These are phyloP conservation scores for Sebastes minor DNA, from an alignment of 2,797 vertebrate genomes.

Conservation along the genomic window DNA sequence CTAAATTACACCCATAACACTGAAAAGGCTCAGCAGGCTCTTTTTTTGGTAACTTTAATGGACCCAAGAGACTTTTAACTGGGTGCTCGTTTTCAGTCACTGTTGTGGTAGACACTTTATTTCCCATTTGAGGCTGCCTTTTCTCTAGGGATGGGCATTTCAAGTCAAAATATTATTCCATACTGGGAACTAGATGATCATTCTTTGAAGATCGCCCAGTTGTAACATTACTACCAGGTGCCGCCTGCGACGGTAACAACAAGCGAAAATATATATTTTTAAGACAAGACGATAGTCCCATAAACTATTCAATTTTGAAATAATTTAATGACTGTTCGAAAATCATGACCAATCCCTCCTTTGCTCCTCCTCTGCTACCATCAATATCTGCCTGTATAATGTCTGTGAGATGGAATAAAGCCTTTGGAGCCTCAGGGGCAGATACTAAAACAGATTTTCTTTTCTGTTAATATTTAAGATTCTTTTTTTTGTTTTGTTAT, in stretches of 20 bases:
- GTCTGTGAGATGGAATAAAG: not conserved
- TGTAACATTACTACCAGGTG: too few species aligned
- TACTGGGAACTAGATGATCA: too few species aligned
- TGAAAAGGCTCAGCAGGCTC: not conserved
- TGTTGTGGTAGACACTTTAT: not conserved
- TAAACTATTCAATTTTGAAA: too few species aligned
- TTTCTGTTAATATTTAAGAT: not conserved
- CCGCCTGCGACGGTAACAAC: too few species aligned
- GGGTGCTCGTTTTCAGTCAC: not conserved
- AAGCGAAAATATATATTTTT: too few species aligned
- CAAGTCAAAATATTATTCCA: too few species aligned
- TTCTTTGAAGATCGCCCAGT: too few species aligned
- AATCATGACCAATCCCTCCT: not conserved
- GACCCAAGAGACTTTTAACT: not conserved
- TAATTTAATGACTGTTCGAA: too few species aligned
- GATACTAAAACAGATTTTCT: too few species aligned
- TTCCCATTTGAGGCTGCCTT: not conserved
- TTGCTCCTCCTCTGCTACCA: not conserved
- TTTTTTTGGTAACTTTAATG: not conserved
- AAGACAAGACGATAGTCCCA: too few species aligned
- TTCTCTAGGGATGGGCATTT: too few species aligned
- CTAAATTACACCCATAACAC: conserved; percentile 38
- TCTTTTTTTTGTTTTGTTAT: not conserved
- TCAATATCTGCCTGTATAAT: not conserved
- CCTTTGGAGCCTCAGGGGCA: too few species aligned